Evolutionary conservation across 2,113 vertebrate genomes (phyloP).

Genomic region (Dasyornis broadbenti): DNA sequence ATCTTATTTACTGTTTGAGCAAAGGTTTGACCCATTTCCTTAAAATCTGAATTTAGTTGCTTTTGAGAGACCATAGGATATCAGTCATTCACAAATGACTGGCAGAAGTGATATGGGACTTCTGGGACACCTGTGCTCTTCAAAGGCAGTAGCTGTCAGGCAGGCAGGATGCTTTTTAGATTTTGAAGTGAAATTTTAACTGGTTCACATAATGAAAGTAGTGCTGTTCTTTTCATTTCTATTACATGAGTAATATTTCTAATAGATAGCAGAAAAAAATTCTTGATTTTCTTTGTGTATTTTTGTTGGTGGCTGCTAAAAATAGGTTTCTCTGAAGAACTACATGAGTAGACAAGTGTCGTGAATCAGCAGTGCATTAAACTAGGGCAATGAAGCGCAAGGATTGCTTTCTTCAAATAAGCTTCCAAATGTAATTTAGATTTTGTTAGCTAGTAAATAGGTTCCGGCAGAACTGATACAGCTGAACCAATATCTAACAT

Average conservation of each 20-base stretch:
- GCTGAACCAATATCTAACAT: conserved; percentile 33
- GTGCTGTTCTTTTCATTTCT: background rate
- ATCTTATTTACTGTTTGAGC: background rate
- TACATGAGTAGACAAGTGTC: background rate
- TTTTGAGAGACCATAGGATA: background rate
- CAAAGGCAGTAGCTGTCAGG: background rate
- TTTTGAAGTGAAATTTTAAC: background rate
- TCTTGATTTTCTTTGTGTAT: background rate
- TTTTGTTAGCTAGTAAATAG: conserved; percentile 54
- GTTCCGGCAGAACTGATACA: conserved; percentile 6
- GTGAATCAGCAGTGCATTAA: conserved; percentile 22
- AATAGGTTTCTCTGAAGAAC: background rate
- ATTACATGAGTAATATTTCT: background rate
- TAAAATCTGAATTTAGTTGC: background rate
- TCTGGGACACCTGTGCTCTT: background rate
- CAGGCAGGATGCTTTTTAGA: background rate
- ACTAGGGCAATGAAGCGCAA: conserved; percentile 26
- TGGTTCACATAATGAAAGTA: background rate
- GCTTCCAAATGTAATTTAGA: conserved; percentile 41
- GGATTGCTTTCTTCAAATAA: conserved; percentile 52
- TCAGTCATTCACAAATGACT: background rate
- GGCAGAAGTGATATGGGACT: background rate
- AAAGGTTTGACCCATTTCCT: background rate
- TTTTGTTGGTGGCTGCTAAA: background rate
- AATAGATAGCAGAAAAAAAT: background rate